Base-by-base conservation (phyloP, 2,113 vertebrate genomes). In the Cygnus atratus region DNA sequence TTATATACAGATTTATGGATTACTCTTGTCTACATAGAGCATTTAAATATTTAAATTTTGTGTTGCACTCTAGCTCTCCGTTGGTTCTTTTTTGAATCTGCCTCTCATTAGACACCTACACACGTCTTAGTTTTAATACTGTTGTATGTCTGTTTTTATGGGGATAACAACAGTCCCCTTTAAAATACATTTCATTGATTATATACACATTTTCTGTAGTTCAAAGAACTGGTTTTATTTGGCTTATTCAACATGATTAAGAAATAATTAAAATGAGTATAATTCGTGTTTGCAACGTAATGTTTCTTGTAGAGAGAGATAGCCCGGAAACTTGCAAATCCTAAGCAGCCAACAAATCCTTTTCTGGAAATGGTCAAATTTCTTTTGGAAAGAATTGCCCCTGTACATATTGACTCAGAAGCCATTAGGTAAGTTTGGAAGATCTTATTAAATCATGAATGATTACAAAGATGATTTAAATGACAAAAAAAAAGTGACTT, bases 311-410 rank as follows among this genome's bases (percentile, higher is more conserved):
- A 99, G 99, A 99, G 99, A 83, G 99, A 99, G 97, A 99, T 99
- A 97, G 99, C 99, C 63, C 98, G 99, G 79, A 99, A 99, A 97
- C 98, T 99, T 97, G 99, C 99, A 26, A 99, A 99, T 97, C 99
- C 99, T 54, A 99, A 99, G 95, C 99, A 99, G 88, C 99, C 99
- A 92, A 99, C 99, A 94, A 99, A 99, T 97, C 99, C 99, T 43
- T 99, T 99, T 96, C 97, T 99, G 97, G 99, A 99, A 98, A 99
- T 99, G 99, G 99, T 99, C 11, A 99, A 99, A 96, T 99, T 99
- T 97, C 98, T 99, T 84, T 96, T 99, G 97, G 99, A 99, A 98
- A 99, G 99, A 97, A 99, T 99, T 94, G 99, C 99, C 79, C 99
- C 99, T 46, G 99, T 99, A 88, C 99, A 99, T 97, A 99, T 99